Evolutionary conservation across 2,113 vertebrate genomes (phyloP), one percentile per base, ranked within the genome.

Genomic region (Etheostoma spectabile): DNA sequence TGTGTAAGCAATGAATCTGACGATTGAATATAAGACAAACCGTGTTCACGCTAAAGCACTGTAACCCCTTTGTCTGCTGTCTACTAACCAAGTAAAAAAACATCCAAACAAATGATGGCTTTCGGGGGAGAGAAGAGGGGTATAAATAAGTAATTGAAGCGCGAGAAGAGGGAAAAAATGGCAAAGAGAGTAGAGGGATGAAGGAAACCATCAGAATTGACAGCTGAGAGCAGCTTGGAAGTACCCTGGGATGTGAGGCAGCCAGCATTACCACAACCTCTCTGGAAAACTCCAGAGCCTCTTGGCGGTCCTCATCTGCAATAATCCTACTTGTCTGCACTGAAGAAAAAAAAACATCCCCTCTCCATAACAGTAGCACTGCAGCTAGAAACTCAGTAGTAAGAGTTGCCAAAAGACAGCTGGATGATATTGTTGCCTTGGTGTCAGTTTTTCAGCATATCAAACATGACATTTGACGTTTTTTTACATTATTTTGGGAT

Each of bases 221-320:
- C 88, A 79, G 88, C 86, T 78, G 60, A 69, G 38, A 89, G 85
- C 77, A 77, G 69, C 56, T 74, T 88, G 84, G 68, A 89, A 85
- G 86, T 74, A 46, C 87, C 83, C 61, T 73, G 85, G 86, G 90
- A 89, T 75, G 67, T 46, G 64, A 80, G 42, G 70, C 61, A 79
- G 85, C 77, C 89, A 89, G 62, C 84, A 70, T 83, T 77, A 87
- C 86, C 79, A 70, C 76, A 83, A 79, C 73, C 86, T 83, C 86
- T 71, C 48, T 79, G 79, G 87, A 90, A 87, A 89, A 84, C 88
- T 86, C 76, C 70, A 52, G 56, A 65, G 83, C 53, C 78, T 86
- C 77, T 85, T 76, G 80, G 83, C 72, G 46, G 60, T 80, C 74
- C 85, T 91, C 83, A 85, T 88, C 70, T 82, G 81, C 84, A 82